A percentile compares a stretch with the other conserved stretches of the same genome.
Evolutionary conservation across 2,888 invertebrate genomes (phyloP).

Genomic region (Clanis bilineata): DNA sequence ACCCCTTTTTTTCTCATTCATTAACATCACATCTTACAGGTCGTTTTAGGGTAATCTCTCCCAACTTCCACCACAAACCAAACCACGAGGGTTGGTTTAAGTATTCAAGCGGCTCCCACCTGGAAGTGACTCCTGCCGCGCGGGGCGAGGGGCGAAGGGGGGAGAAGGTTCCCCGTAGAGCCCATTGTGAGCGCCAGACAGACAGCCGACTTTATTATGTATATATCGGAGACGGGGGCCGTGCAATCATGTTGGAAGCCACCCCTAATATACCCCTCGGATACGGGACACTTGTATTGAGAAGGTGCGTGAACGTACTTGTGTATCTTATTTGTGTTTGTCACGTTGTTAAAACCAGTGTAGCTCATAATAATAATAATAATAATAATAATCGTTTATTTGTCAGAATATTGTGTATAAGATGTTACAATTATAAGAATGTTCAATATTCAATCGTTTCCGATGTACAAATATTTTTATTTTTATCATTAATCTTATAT

Average conservation of each 20-base stretch:
- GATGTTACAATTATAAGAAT: too few species aligned
- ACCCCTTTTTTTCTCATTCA: too few species aligned
- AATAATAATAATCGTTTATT: too few species aligned
- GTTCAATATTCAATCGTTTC: too few species aligned
- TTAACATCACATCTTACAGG: too few species aligned
- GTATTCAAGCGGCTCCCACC: conserved; percentile 68
- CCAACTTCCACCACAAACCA: conserved; percentile 19
- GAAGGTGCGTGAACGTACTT: neutral
- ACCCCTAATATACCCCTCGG: neutral
- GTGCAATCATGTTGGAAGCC: conserved; percentile 1
- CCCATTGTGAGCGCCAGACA: conserved; percentile 69
- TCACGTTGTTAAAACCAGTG: neutral
- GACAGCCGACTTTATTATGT: conserved; percentile 49
- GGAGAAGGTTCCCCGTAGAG: conserved; percentile 48
- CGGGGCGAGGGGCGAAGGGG: too few species aligned
- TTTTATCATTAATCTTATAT: too few species aligned
- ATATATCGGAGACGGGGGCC: conserved; percentile 28
- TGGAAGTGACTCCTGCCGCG: conserved; percentile 73
- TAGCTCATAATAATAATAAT: too few species aligned
- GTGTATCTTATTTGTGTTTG: neutral
- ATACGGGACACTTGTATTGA: neutral
- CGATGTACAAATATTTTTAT: too few species aligned
- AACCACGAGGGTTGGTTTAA: conserved; percentile 43
- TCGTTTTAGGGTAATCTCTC: conserved; percentile 16
- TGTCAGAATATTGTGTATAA: too few species aligned